Conservation (phyloP, 2,888 invertebrate species). For the Ormyrus labotus region DNA sequence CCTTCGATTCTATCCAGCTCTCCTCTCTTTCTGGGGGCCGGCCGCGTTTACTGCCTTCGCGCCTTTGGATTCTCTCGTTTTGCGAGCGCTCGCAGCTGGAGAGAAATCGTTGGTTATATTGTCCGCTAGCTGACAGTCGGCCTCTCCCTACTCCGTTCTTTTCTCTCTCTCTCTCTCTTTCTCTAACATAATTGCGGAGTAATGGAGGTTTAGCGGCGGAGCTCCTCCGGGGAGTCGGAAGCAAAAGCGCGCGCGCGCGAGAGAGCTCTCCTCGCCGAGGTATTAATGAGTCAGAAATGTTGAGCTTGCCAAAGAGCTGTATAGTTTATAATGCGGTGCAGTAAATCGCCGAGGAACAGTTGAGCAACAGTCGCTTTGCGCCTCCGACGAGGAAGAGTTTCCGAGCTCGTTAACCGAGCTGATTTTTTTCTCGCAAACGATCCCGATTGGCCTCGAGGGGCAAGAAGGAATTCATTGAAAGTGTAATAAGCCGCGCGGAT, state of each 20-base stretch:
- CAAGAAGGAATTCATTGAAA: too few relatives aligned
- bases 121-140: constrained; percentile 14
- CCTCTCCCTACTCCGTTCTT: not conserved
- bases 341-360: too few relatives aligned
- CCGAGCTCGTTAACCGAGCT: too few relatives aligned
- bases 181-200: constrained; percentile 40
- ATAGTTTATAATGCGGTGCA: too few relatives aligned
- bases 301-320: too few relatives aligned
- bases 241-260: not conserved
- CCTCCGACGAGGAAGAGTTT: too few relatives aligned
- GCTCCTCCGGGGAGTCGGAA: not conserved
- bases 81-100: constrained; percentile 39
- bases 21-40: too few relatives aligned
- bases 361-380: too few relatives aligned
- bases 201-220: constrained; percentile 37
- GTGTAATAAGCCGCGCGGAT: too few relatives aligned
- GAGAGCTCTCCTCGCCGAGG: constrained; percentile 10
- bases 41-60: not conserved
- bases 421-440: too few relatives aligned
- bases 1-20: not conserved
- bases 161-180: not conserved
- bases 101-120: constrained; percentile 31
- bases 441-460: too few relatives aligned
- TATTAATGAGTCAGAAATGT: not conserved
- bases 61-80: constrained; percentile 29